These are phyloP conservation scores for Anodontia alba DNA, from an alignment of 2,888 invertebrate species.

Conservation along the genomic window DNA sequence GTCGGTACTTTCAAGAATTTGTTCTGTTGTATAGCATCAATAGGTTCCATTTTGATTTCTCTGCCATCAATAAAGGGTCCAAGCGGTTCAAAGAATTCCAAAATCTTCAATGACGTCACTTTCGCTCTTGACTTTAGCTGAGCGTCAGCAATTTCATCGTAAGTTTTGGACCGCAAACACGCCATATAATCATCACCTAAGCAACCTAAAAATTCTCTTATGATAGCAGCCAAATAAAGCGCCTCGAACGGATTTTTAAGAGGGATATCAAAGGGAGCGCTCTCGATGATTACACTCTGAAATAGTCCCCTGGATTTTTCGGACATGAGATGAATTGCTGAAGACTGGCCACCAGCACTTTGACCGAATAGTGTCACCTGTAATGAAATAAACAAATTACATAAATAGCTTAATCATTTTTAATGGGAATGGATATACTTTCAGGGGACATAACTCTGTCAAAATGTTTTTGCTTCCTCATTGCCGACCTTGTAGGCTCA, in stretches of 20 bases:
- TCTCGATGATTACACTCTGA: constrained; percentile 66
- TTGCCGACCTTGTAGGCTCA: no score
- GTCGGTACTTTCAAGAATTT: constrained; percentile 65
- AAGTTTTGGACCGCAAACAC: constrained; percentile 67
- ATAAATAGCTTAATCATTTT: not conserved
- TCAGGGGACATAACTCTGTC: no score
- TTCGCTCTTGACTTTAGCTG: constrained; percentile 59
- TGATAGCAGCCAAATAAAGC: constrained; percentile 60
- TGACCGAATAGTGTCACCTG: constrained; percentile 75
- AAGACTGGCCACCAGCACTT: constrained; percentile 73
- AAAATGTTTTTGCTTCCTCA: no score
- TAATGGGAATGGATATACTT: no score
- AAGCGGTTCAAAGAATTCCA: constrained; percentile 78
- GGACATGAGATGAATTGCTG: constrained; percentile 61
- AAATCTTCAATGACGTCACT: constrained; percentile 71
- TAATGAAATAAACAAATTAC: not conserved
- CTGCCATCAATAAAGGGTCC: constrained; percentile 76
- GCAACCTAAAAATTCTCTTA: constrained; percentile 66
- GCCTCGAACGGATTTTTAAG: constrained; percentile 68
- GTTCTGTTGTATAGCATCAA: constrained; percentile 60
- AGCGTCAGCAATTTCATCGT: constrained; percentile 73
- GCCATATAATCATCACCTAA: constrained; percentile 55
- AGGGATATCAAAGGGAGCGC: constrained; percentile 67
- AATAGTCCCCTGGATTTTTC: constrained; percentile 55
- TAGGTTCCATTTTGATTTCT: constrained; percentile 67